Evolutionary conservation across 2,113 vertebrate genomes (phyloP).

Genomic region (Aspidoscelis tigris): DNA sequence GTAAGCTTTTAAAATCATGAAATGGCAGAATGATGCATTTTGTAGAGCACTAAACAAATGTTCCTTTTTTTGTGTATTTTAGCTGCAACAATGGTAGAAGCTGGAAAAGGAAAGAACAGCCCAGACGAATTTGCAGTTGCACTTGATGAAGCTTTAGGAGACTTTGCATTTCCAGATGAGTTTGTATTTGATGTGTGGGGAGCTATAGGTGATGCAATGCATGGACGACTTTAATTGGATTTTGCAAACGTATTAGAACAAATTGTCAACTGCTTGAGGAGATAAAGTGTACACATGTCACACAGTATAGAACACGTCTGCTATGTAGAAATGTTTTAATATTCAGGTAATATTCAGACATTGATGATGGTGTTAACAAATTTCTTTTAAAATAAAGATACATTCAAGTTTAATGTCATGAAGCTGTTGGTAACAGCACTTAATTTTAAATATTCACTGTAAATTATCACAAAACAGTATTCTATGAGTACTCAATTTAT

Average conservation of each 20-base stretch:
- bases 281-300: neutral
- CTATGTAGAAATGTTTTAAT: constrained; percentile 5
- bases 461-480: constrained; percentile 36
- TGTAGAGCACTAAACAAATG: neutral
- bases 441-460: constrained; percentile 30
- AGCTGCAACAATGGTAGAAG: constrained; percentile 95
- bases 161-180: constrained; percentile 96
- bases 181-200: constrained; percentile 98
- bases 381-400: neutral
- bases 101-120: constrained; percentile 92
- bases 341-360: neutral
- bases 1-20: neutral
- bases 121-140: constrained; percentile 94
- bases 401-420: constrained; percentile 27
- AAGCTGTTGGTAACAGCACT: constrained; percentile 42
- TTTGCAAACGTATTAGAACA: neutral
- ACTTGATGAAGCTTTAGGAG: constrained; percentile 90
- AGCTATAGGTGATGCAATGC: constrained; percentile 90
- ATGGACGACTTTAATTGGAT: constrained; percentile 77
- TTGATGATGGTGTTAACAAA: constrained; percentile 10
- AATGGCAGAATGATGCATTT: neutral
- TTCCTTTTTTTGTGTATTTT: neutral
- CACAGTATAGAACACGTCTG: neutral
- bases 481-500: constrained; percentile 40
- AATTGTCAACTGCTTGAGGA: neutral